Conservation (phyloP, 2,797 vertebrate genomes). For the Nyctibius grandis region DNA sequence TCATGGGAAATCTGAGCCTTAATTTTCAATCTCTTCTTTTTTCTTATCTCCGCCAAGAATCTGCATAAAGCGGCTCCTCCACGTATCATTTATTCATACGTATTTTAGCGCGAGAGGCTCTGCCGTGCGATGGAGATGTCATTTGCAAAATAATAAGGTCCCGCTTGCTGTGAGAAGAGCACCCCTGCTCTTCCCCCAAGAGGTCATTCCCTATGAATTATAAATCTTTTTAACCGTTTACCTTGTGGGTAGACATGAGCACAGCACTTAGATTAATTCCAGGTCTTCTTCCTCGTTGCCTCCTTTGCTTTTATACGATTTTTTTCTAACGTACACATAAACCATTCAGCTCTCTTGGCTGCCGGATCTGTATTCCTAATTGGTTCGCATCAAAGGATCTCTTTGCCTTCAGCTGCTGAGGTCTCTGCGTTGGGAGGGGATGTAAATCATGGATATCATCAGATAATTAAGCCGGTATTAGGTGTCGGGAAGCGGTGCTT, state of each 20-base stretch:
- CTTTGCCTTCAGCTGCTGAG: constrained; percentile 41
- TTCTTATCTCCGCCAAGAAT: neutral
- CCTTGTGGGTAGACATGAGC: constrained; percentile 2
- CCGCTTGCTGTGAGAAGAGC: constrained; percentile 15
- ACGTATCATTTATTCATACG: constrained; percentile 41
- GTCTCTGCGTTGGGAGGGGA: neutral
- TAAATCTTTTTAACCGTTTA: constrained; percentile 40
- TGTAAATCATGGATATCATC: neutral
- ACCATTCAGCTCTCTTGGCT: neutral
- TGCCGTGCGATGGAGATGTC: constrained; percentile 41
- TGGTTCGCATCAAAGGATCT: constrained; percentile 61
- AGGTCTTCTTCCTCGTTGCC: neutral
- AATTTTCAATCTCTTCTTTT: neutral
- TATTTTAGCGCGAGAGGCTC: neutral
- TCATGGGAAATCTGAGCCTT: neutral
- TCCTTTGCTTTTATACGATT: neutral
- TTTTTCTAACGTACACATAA: neutral
- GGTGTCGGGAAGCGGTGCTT: neutral
- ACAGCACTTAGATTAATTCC: constrained; percentile 50
- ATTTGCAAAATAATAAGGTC: constrained; percentile 66
- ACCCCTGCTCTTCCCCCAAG: neutral
- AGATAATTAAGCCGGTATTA: constrained; percentile 1
- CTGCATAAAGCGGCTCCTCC: neutral
- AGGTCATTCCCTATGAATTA: constrained; percentile 39
- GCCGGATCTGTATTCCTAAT: constrained; percentile 46